Conservation (phyloP, 2,113 vertebrate species). For the Caracal caracal region DNA sequence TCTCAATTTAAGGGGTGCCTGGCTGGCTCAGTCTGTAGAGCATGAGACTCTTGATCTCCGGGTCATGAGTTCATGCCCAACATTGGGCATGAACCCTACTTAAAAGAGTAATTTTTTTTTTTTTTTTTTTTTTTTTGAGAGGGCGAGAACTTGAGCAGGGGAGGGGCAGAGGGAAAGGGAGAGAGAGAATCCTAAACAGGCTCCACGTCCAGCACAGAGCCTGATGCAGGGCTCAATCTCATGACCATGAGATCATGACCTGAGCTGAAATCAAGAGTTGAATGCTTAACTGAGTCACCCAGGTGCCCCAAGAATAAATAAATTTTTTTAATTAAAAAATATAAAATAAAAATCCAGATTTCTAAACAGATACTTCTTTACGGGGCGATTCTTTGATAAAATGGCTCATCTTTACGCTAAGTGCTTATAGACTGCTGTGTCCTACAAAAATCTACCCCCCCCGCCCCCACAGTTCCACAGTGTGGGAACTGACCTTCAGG, state of each 20-base stretch:
- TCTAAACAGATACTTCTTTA: not conserved
- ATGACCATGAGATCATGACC: too few relatives aligned
- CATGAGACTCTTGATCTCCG: not conserved
- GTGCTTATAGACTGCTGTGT: not conserved
- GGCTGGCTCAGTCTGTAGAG: not conserved
- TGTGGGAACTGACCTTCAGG: rapidly evolving
- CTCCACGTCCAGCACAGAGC: too few relatives aligned
- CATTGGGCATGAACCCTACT: not conserved
- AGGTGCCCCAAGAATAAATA: not conserved
- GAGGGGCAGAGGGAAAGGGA: too few relatives aligned
- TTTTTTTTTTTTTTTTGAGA: too few relatives aligned
- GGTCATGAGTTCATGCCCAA: not conserved
- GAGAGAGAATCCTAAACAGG: too few relatives aligned
- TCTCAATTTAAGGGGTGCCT: not conserved
- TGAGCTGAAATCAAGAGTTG: too few relatives aligned
- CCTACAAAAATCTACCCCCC: not conserved
- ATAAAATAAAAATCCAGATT: not conserved
- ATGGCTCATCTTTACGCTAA: not conserved
- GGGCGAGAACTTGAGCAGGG: too few relatives aligned
- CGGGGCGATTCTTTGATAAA: not conserved
- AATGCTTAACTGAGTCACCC: too few relatives aligned
- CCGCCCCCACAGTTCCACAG: too few relatives aligned
- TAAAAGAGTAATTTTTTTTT: not conserved
- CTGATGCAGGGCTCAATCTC: too few relatives aligned
- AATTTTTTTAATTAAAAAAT: not conserved